phyloP scores from a whole-genome alignment of 1,140 invertebrate genomes.

The Araneus ventricosus region DNA sequence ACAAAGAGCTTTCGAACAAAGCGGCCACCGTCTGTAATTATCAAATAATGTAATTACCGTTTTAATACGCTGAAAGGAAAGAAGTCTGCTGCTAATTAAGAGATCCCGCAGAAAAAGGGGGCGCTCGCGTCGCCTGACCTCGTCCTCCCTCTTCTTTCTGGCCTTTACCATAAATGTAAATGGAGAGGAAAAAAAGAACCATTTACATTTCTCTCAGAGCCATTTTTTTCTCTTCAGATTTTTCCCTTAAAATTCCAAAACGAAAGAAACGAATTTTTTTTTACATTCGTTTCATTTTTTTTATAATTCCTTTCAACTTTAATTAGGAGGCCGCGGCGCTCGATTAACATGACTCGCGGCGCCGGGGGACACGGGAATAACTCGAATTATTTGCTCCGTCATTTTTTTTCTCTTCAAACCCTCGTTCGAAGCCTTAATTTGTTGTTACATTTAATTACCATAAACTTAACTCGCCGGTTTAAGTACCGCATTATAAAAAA shows the following conservation, averaged over 20 bases:
- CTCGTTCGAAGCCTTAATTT: conserved; percentile 65
- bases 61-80: conserved; percentile 63
- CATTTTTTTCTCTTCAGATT: conserved; percentile 59
- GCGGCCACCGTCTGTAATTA: conserved; percentile 60
- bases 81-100: conserved; percentile 69
- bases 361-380: conserved; percentile 57
- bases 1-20: conserved; percentile 48
- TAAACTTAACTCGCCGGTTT: conserved; percentile 70
- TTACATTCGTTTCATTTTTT: conserved; percentile 29
- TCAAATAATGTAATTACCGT: conserved; percentile 73
- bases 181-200: conserved; percentile 35
- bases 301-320: conserved; percentile 64
- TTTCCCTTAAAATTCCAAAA: conserved; percentile 40
- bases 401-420: conserved; percentile 53
- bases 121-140: conserved; percentile 16
- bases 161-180: conserved; percentile 45
- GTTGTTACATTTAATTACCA: conserved; percentile 74
- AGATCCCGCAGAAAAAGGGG: conserved; percentile 32
- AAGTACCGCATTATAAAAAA: conserved; percentile 55
- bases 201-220: conserved; percentile 70
- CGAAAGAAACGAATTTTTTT: conserved; percentile 17
- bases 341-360: conserved; percentile 64
- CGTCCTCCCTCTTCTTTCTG: conserved; percentile 8
- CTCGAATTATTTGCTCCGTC: conserved; percentile 56
- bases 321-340: conserved; percentile 54